These are phyloP conservation scores for Cyprinodon brontotheroides DNA, from an alignment of 2,113 vertebrate species.

Conservation along the genomic window DNA sequence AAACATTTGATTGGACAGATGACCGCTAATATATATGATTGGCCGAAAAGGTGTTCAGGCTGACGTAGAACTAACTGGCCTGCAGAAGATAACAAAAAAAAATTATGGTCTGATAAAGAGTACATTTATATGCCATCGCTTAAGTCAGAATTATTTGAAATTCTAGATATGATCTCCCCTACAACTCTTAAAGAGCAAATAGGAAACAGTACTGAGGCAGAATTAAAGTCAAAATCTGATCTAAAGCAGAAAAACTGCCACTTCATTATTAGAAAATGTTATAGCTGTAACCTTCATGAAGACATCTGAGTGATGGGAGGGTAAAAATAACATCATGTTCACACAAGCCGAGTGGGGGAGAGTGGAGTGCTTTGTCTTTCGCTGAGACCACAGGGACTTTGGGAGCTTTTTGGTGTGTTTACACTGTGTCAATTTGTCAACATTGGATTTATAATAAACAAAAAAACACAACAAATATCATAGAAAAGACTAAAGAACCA, in stretches of 20 bases:
- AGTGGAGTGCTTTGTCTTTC: conserved; percentile 28
- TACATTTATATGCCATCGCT: no score
- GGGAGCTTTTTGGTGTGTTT: conserved; percentile 13
- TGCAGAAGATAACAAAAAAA: no score
- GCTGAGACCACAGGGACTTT: conserved; percentile 13
- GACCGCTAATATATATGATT: no score
- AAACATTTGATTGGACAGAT: no score
- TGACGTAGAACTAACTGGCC: no score
- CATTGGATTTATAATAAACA: no score
- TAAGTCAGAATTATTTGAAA: no score
- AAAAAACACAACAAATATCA: conserved; percentile 32
- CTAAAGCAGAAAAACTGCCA: not conserved
- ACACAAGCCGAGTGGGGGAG: conserved; percentile 1
- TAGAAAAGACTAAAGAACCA: conserved; percentile 29
- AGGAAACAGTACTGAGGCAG: not conserved
- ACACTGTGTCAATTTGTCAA: conserved; percentile 40
- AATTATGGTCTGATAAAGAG: no score
- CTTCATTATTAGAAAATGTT: conserved; percentile 24
- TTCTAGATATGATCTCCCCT: no score
- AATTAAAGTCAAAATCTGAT: not conserved
- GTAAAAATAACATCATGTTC: conserved; percentile 50
- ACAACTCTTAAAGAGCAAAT: not conserved
- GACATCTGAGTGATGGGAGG: conserved; percentile 20
- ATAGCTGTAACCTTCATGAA: conserved; percentile 17
- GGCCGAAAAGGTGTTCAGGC: no score